Evolutionary conservation across 2,797 vertebrate species (phyloP).

Genomic region (Perodicticus potto): DNA sequence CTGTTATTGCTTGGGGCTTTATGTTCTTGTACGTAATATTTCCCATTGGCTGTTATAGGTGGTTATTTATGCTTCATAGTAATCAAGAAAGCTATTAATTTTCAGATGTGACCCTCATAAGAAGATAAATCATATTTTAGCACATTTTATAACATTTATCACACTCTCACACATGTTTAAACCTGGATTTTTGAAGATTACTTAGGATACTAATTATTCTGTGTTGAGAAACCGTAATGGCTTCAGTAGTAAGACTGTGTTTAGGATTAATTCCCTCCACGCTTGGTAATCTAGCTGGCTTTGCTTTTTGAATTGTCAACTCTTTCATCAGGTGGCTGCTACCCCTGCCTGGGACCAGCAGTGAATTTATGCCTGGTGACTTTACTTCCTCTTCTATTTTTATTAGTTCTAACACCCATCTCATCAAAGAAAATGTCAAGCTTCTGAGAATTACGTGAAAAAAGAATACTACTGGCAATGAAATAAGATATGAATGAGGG

Average conservation of each 20-base stretch:
- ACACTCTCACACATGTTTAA: neutral
- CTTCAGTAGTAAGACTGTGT: neutral
- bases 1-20: neutral
- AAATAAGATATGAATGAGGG: neutral
- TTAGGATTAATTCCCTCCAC: neutral
- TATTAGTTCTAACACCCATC: neutral
- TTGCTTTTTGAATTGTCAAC: neutral
- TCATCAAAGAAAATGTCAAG: neutral
- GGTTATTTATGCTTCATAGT: neutral
- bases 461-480: neutral
- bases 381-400: neutral
- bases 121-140: neutral
- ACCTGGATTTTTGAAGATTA: neutral
- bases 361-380: neutral
- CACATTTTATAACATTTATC: neutral
- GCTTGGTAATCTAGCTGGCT: neutral
- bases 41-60: neutral
- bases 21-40: neutral
- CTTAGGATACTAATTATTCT: neutral
- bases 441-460: neutral
- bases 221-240: neutral
- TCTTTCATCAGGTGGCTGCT: neutral
- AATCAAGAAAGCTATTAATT: neutral
- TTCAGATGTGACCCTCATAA: neutral
- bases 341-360: neutral